Percentiles rank a stretch among this genome's conserved stretches.
Evolutionary conservation across 2,113 vertebrate species (phyloP).

Genomic region (Bothrops jararaca): DNA sequence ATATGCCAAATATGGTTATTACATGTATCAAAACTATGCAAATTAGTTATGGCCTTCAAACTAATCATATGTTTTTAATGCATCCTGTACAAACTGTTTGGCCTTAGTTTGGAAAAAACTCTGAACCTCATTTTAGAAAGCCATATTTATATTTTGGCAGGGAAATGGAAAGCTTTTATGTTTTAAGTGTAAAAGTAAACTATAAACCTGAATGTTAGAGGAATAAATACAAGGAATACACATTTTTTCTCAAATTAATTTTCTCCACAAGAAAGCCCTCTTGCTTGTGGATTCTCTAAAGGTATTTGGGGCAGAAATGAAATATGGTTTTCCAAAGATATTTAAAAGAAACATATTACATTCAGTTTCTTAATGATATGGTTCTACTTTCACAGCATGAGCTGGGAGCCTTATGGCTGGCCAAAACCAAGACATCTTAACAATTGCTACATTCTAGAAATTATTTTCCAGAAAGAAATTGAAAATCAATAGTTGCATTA

Average conservation of each 20-base stretch:
- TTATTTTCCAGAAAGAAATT: constrained; percentile 35
- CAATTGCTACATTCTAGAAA: too few species aligned
- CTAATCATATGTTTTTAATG: background rate
- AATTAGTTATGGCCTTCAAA: background rate
- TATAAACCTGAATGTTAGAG: background rate
- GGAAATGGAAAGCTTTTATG: background rate
- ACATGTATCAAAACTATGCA: background rate
- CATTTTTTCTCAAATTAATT: constrained; percentile 4
- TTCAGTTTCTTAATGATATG: constrained; percentile 35
- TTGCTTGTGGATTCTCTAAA: background rate
- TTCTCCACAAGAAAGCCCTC: background rate
- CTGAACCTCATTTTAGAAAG: background rate
- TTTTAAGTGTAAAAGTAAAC: background rate
- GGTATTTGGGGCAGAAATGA: background rate
- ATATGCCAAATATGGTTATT: background rate
- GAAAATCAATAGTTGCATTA: constrained; percentile 4
- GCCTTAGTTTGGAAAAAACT: background rate
- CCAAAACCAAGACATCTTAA: background rate
- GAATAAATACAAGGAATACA: background rate
- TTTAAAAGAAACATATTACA: constrained; percentile 19
- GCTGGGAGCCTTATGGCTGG: constrained; percentile 25
- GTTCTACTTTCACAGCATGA: background rate
- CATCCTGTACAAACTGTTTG: background rate
- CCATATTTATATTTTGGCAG: constrained; percentile 22
- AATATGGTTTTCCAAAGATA: background rate